phyloP scores from a whole-genome alignment of 2,888 invertebrate species.

The Aspidiotus rigidus region DNA sequence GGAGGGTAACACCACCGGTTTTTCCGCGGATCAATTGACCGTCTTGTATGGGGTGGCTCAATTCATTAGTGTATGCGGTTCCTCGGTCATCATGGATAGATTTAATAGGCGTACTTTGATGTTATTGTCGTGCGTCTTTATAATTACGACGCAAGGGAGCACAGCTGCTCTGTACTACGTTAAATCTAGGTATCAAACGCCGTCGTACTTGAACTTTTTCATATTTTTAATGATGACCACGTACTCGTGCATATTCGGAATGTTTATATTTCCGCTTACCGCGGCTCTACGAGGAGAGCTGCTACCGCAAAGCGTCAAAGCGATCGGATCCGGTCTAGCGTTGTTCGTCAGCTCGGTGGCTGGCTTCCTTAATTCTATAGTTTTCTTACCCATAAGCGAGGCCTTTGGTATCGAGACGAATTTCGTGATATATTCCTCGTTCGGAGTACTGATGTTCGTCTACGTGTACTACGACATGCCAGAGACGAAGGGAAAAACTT shows the following conservation, averaged over 20 bases:
- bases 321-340: not conserved
- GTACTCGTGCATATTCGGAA: not conserved
- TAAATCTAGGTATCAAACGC: too few species aligned
- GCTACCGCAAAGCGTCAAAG: not conserved
- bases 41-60: not conserved
- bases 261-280: not conserved
- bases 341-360: not conserved
- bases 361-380: not conserved
- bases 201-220: too few species aligned
- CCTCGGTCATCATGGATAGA: not conserved
- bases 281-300: not conserved
- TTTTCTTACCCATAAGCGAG: not conserved
- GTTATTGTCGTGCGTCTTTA: not conserved
- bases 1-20: not conserved
- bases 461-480: not conserved
- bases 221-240: not conserved
- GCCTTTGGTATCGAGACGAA: not conserved
- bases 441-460: not conserved
- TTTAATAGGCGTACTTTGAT: not conserved
- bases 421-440: not conserved
- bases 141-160: not conserved
- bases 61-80: not conserved
- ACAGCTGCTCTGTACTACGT: not conserved
- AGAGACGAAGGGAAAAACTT: slow-evolving; percentile 3
- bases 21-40: slow-evolving; percentile 1